Evolutionary conservation across 2,888 invertebrate genomes (phyloP).

Genomic region (Erannis defoliaria): DNA sequence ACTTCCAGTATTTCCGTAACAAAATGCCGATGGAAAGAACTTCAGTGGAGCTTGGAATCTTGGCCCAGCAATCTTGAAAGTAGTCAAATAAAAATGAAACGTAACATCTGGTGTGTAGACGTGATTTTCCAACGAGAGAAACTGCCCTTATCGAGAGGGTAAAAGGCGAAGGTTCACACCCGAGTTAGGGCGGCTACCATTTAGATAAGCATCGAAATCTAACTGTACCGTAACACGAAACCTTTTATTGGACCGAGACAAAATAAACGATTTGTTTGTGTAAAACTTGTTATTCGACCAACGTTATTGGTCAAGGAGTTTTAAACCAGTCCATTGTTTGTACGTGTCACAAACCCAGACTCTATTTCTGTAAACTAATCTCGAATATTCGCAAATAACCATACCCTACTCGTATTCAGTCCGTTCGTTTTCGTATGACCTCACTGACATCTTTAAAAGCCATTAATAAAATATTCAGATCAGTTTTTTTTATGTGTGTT

Average conservation of each 20-base stretch:
- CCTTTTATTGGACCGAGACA: conserved; percentile 67
- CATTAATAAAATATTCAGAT: too few relatives aligned
- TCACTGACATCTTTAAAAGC: background rate
- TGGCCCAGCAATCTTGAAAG: conserved; percentile 34
- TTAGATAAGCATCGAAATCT: conserved; percentile 80
- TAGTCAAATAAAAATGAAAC: conserved; percentile 54
- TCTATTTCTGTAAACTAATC: too few relatives aligned
- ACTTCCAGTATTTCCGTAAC: conserved; percentile 51
- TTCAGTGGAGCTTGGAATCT: conserved; percentile 38
- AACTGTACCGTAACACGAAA: conserved; percentile 78
- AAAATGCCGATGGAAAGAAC: conserved; percentile 43
- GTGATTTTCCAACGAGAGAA: conserved; percentile 55
- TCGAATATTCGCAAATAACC: background rate
- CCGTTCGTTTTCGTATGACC: background rate
- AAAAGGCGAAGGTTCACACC: conserved; percentile 76
- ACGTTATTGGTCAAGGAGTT: background rate
- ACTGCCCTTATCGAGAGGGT: conserved; percentile 60
- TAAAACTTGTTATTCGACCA: conserved; percentile 26
- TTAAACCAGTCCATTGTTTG: background rate
- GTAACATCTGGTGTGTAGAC: conserved; percentile 49
- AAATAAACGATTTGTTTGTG: conserved; percentile 60
- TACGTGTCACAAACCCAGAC: background rate
- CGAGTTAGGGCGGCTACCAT: conserved; percentile 65
- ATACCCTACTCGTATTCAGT: background rate
- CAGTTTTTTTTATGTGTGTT: too few relatives aligned